Evolutionary conservation across 1,140 invertebrate genomes (phyloP).

Genomic region (Saccostrea glomerata): DNA sequence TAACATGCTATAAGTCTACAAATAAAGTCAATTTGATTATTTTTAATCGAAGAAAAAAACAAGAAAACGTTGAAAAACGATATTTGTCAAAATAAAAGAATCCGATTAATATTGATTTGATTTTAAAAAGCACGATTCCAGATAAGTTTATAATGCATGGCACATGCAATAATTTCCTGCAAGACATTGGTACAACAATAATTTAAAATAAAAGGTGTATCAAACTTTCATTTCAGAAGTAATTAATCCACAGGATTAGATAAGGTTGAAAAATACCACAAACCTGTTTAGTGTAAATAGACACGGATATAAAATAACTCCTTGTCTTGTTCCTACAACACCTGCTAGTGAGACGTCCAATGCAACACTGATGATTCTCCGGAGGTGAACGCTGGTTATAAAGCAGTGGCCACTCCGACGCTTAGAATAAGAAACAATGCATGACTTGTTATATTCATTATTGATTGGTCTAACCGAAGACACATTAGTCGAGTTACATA

Average conservation of each 20-base stretch:
- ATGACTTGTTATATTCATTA: constrained; percentile 33
- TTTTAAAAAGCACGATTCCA: too few species aligned
- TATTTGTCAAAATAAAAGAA: too few species aligned
- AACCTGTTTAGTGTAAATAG: constrained; percentile 22
- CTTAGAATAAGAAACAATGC: not conserved
- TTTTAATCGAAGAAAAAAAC: too few species aligned
- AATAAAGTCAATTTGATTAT: too few species aligned
- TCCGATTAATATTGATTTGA: too few species aligned
- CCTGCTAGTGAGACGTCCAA: not conserved
- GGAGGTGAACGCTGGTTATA: constrained; percentile 4
- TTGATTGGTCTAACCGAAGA: constrained; percentile 28
- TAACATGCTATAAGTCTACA: too few species aligned
- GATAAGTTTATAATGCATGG: too few species aligned
- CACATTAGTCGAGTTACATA: constrained; percentile 29
- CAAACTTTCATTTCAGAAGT: not conserved
- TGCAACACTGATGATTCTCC: not conserved
- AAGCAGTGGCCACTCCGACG: constrained; percentile 5
- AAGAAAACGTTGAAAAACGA: too few species aligned
- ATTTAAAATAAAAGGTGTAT: too few species aligned
- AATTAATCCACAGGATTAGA: not conserved
- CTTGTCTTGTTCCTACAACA: not conserved
- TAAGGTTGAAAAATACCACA: not conserved
- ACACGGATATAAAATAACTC: not conserved
- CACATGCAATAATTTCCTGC: too few species aligned
- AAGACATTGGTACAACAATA: too few species aligned